A percentile compares a stretch with the other conserved stretches of the same genome.
Conservation (phyloP, 2,797 vertebrate species). For the Scomberomorus guttatus region DNA sequence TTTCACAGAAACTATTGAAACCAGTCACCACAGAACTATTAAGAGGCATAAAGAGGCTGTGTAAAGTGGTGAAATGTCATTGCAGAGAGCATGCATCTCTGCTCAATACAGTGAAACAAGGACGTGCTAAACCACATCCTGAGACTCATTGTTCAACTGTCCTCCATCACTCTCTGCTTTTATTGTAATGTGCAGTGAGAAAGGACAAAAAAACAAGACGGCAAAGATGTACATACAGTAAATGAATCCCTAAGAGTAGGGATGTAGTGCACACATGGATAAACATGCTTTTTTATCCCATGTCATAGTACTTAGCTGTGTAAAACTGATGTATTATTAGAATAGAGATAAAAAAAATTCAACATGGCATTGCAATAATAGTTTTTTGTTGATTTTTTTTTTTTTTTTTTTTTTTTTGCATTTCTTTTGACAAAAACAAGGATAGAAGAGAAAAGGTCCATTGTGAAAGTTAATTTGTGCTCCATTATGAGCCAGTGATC, state of each 20-base stretch:
- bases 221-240: rapidly evolving
- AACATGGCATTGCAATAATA: not conserved
- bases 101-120: conserved; percentile 58
- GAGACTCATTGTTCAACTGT: conserved; percentile 42
- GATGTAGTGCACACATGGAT: not conserved
- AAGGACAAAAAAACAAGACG: not conserved
- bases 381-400: not conserved
- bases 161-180: conserved; percentile 2
- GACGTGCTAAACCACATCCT: conserved; percentile 88
- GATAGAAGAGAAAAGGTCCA: not conserved
- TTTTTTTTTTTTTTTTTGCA: not conserved
- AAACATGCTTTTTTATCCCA: not conserved
- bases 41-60: conserved; percentile 25
- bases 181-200: not conserved
- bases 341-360: not conserved
- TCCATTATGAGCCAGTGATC: not conserved
- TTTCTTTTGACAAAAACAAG: not conserved
- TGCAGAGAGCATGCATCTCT: conserved; percentile 67
- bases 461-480: not conserved
- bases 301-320: not conserved
- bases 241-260: not conserved
- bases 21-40: conserved; percentile 7
- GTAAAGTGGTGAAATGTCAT: conserved; percentile 50
- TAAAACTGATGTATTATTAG: not conserved
- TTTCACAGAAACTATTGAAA: conserved; percentile 21